A percentile compares a stretch with the other conserved stretches of the same genome.
These are phyloP conservation scores for Gonatopus flavifemur DNA, from an alignment of 1,140 invertebrate species.

Conservation along the genomic window DNA sequence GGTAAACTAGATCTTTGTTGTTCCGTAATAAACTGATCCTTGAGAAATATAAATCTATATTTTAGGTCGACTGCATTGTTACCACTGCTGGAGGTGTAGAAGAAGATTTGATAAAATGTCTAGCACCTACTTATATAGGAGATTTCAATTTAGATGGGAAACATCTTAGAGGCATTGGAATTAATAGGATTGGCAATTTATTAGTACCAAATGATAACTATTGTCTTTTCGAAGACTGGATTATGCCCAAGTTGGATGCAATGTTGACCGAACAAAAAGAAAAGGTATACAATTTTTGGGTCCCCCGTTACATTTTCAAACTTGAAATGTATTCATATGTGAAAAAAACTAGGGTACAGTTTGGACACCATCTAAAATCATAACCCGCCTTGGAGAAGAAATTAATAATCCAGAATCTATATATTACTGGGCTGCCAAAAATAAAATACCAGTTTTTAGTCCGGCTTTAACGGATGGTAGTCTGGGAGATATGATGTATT, in stretches of 20 bases:
- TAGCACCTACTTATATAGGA: slow-evolving; percentile 91
- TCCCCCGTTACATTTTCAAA: slow-evolving; percentile 14
- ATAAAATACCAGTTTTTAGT: slow-evolving; percentile 97
- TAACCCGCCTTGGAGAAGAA: slow-evolving; percentile 80
- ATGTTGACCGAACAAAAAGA: slow-evolving; percentile 88
- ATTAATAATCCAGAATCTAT: slow-evolving; percentile 92
- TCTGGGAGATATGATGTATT: slow-evolving; percentile 99
- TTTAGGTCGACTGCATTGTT: slow-evolving; percentile 90
- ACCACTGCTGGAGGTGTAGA: slow-evolving; percentile 98
- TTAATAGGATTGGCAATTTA: slow-evolving; percentile 97
- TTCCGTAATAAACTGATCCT: slow-evolving; percentile 7
- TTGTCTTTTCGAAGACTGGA: slow-evolving; percentile 97
- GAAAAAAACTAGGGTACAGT: slow-evolving; percentile 61
- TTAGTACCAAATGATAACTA: slow-evolving; percentile 99
- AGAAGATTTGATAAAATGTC: slow-evolving; percentile 99
- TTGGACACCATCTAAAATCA: slow-evolving; percentile 95
- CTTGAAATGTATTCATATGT: slow-evolving; percentile 5
- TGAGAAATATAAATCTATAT: background rate
- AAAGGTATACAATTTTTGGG: slow-evolving; percentile 58
- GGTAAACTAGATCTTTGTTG: slow-evolving; percentile 49
- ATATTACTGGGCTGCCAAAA: slow-evolving; percentile 97
- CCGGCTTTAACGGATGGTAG: slow-evolving; percentile 98
- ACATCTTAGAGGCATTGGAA: slow-evolving; percentile 79
- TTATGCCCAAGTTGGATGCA: slow-evolving; percentile 90
- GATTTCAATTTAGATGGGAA: slow-evolving; percentile 85